These are phyloP conservation scores for Australoheros facetus DNA, from an alignment of 2,797 vertebrate genomes.

Conservation along the genomic window DNA sequence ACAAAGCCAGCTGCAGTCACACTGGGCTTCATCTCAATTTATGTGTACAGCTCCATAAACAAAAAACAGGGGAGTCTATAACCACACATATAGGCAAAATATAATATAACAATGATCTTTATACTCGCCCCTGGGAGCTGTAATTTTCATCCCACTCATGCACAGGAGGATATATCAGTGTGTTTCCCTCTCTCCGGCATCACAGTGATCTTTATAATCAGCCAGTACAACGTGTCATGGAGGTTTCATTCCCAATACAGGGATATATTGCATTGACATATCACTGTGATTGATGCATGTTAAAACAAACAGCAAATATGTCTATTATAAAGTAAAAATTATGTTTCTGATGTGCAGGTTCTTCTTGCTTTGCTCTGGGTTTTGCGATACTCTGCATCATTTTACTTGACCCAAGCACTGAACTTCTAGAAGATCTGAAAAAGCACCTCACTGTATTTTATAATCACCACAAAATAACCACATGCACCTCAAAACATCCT, in stretches of 20 bases:
- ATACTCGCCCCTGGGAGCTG: background rate
- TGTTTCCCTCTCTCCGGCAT: conserved; percentile 49
- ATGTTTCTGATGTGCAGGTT: conserved; percentile 30
- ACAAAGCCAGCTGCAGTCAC: conserved; percentile 19
- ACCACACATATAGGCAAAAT: conserved; percentile 14
- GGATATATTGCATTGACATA: background rate
- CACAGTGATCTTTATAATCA: conserved; percentile 66
- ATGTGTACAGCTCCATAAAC: conserved; percentile 23
- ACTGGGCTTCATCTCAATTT: conserved; percentile 18
- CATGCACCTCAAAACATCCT: background rate
- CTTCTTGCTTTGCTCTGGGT: background rate
- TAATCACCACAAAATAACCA: background rate
- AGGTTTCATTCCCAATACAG: conserved; percentile 43
- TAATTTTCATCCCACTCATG: conserved; percentile 8
- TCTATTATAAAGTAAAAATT: background rate
- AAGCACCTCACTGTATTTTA: background rate
- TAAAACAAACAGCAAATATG: conserved; percentile 19
- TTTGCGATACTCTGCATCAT: background rate
- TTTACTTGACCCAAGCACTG: background rate
- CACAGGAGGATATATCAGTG: conserved; percentile 12
- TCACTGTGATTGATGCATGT: conserved; percentile 23
- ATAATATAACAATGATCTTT: conserved; percentile 37
- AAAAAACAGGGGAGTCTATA: background rate
- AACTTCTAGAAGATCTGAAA: conserved; percentile 4
- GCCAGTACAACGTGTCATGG: conserved; percentile 29